These are phyloP conservation scores for Dendrolimus pini DNA, from an alignment of 2,888 invertebrate species.

Conservation along the genomic window DNA sequence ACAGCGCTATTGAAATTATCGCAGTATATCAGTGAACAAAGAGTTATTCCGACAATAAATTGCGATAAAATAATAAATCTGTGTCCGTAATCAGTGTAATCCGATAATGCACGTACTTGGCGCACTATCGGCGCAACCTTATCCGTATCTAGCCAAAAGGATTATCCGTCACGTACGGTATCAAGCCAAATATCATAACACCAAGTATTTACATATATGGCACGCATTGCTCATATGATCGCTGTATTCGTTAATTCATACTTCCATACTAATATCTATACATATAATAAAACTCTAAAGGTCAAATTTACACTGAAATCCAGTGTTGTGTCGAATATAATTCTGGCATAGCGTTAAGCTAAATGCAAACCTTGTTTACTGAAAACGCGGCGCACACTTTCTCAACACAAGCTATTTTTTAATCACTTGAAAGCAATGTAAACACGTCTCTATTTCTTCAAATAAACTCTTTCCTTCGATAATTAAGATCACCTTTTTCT, in stretches of 20 bases:
- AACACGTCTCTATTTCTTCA: too few species aligned
- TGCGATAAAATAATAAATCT: slow-evolving; percentile 60
- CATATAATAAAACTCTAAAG: too few species aligned
- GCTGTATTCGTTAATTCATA: background rate
- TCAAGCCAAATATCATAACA: slow-evolving; percentile 16
- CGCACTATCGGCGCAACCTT: slow-evolving; percentile 29
- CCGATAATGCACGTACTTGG: slow-evolving; percentile 48
- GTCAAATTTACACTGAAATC: too few species aligned
- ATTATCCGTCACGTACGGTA: slow-evolving; percentile 39
- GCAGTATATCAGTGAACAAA: slow-evolving; percentile 29
- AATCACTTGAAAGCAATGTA: too few species aligned
- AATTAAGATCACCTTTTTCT: too few species aligned
- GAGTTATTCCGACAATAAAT: slow-evolving; percentile 39
- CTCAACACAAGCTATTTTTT: too few species aligned
- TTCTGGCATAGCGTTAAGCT: too few species aligned
- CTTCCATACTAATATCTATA: too few species aligned
- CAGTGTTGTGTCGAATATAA: too few species aligned
- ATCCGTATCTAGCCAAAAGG: slow-evolving; percentile 30
- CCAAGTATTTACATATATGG: slow-evolving; percentile 21
- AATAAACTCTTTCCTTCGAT: too few species aligned
- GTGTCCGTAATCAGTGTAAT: slow-evolving; percentile 47
- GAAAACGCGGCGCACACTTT: too few species aligned
- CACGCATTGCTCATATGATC: slow-evolving; percentile 17
- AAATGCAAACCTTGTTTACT: too few species aligned
- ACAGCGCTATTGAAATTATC: slow-evolving; percentile 14